Base-by-base conservation (phyloP, 2,113 vertebrate species). In the Capreolus pygargus region DNA sequence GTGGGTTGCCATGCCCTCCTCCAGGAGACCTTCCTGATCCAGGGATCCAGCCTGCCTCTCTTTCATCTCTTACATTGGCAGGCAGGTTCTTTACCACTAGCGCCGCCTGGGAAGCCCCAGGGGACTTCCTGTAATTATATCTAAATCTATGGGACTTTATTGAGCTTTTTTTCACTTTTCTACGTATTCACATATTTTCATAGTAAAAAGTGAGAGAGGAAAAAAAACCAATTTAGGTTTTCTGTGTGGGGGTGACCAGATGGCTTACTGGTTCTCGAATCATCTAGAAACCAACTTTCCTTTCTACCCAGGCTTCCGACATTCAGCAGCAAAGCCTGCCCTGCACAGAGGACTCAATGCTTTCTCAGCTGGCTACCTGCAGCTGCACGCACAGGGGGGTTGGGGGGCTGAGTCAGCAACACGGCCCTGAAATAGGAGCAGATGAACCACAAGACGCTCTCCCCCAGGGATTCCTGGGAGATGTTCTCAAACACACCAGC, bases 391-490 rank as follows among this genome's bases (percentile, higher is more conserved):
- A 2, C 9, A 2, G 19, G 6, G 1, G n/a, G n/a, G 27, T 1
- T 0, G 70, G 25, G 13, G 25, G 7, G 36, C 79, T 39, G 78
- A 89, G 61, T 86, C 91, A 92, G 81, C 58, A 19, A 30, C 33
- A 0, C 0, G 0, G 16, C 33, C n/a, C 6, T 2, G 9, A 67
- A 89, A 30, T 2, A 54, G 58, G 10, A 74, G 67, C 89, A 86
- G 79, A 64, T 19, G 61, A 61, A 4, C 33, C 11, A 7, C 39
- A 52, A 5, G 6, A 3, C 36, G 15, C 43, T 30, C n/a, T 45
- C 88, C 45, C 50, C 82, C 78, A 79, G 92, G 90, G 74, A 27
- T 39, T 47, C 14, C 64, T 84, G 12, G 16, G 55, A 92, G 89
- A 90, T 33, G 82, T 89, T 82, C 64, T 36, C 52, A 87, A 78